Base-by-base conservation (phyloP, 35 echinoderm and acorn worm genomes). In the Diadema setosum region DNA sequence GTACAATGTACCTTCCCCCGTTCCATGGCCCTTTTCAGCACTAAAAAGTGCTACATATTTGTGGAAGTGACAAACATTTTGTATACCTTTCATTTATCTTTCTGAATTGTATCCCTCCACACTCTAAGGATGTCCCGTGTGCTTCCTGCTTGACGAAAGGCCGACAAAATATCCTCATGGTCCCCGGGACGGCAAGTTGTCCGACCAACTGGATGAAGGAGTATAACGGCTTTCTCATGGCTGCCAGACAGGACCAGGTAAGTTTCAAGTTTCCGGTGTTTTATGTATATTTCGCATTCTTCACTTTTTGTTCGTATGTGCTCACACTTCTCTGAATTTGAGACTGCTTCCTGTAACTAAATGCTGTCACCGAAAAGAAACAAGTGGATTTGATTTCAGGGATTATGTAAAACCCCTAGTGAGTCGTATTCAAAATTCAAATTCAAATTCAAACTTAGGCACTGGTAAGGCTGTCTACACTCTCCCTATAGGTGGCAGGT, bases 101-200 rank as follows among this genome's bases (percentile, higher is more conserved):
- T 67, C 25, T 67, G 27, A 20, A 60, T 4, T 24, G 21, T 27
- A 29, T 32, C 35, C 31, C 26, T 30, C 14, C 17, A n/a, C 40
- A 34, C 37, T 26, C 20, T n/a, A n/a, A 78, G 73, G 83, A 85
- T 85, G 34, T 63, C 6, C 83, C 83, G 16, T 85, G 83, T 85
- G 46, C 83, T 21, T 34, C 59, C 17, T 85, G 83, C 45, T 34
- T 58, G 48, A 85, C 59, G 24, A 42, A 15, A 4, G 59, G 50
- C 17, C 37, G 50, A 31, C 36, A 58, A 65, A 42, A n/a, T 4
- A 33, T 65, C 5, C 12, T 78, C 14, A 85, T 85, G 83, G 5
- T 85, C 36, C 83, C 83, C 11, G 83, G 50, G 12, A 58, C 18
- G 26, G 3, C 25, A 5, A 63, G n/a, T 23, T 85, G 83, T 25